These are phyloP conservation scores for Pelecanoides urinatrix DNA, from an alignment of 2,113 vertebrate genomes.

Conservation along the genomic window DNA sequence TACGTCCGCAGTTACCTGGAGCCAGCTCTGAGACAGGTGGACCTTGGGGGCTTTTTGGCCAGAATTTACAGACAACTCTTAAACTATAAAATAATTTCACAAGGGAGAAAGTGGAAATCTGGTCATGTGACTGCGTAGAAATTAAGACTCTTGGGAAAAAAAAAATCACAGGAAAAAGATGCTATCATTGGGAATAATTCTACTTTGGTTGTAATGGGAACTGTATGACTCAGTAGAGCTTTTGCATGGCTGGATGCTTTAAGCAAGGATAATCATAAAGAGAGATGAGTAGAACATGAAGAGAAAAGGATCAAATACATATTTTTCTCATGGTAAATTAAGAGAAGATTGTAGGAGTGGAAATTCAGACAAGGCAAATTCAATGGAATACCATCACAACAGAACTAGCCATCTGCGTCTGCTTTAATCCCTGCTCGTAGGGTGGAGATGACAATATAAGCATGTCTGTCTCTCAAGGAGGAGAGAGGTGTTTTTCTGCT, in stretches of 20 bases:
- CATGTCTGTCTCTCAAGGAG: not conserved
- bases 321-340: slow-evolving; percentile 36
- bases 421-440: not conserved
- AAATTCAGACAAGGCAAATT: not conserved
- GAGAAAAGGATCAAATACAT: not conserved
- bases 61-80: not conserved
- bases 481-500: not conserved
- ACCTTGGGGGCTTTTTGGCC: not conserved
- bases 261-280: slow-evolving; percentile 38
- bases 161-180: not conserved
- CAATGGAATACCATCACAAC: not conserved
- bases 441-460: not conserved
- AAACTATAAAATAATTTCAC: not conserved
- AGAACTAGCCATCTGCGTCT: not conserved
- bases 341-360: not conserved
- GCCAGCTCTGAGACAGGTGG: not conserved
- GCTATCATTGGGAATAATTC: slow-evolving; percentile 27
- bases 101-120: not conserved
- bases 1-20: not conserved
- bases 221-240: slow-evolving; percentile 24
- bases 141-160: not conserved
- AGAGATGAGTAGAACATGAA: slow-evolving; percentile 11
- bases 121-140: not conserved
- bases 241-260: slow-evolving; percentile 41
- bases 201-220: slow-evolving; percentile 1